Base-by-base conservation (phyloP, 2,113 vertebrate genomes). In the Anoplopoma fimbria region DNA sequence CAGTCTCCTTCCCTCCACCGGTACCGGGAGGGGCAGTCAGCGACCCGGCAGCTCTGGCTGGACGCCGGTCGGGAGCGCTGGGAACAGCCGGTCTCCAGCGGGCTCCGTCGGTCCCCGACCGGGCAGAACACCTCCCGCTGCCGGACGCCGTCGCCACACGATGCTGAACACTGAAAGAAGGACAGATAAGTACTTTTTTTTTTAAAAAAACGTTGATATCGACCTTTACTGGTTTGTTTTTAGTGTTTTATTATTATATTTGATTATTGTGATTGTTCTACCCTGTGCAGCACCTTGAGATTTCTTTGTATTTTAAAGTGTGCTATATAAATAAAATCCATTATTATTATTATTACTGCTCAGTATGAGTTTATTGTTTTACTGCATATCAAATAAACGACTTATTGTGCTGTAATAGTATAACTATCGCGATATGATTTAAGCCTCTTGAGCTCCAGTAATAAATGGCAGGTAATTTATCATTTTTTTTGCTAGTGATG, bases 91-190 rank as follows among this genome's bases (percentile, higher is more conserved):
- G 89, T 90, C 82, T 96, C 97, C 82, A 83, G 42, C 5, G 83
- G 75, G 19, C 87, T 85, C 58, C 90, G 95, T 8, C 91, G 92
- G 51, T 90, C 58, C 75, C 94, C 93, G 3, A 87, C 1, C 77
- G 95, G 95, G 89, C 98, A 99, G 81, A 86, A 94, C 77, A 98
- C 96, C 3, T 90, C 85, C 42, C 97, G 93, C 27, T 79, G 94
- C 94, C 96, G 96, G 61, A 96, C 19, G 0, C 97, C 97, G 68
- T 85, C 95, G 49, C 96, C 96, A 8, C 98, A 98, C 74, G 97
- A 96, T 51, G 92, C 96, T 0, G 97, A 99, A 85, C 97, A 98
- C 98, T 99, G 82, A 27, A 42, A 40, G 57, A 42, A 76, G 45
- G 87, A 68, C 57, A 83, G 63, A 96, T 96, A 91, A 94, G 93